phyloP scores from a whole-genome alignment of 2,888 invertebrate genomes.

The Thymelicus sylvestris region DNA sequence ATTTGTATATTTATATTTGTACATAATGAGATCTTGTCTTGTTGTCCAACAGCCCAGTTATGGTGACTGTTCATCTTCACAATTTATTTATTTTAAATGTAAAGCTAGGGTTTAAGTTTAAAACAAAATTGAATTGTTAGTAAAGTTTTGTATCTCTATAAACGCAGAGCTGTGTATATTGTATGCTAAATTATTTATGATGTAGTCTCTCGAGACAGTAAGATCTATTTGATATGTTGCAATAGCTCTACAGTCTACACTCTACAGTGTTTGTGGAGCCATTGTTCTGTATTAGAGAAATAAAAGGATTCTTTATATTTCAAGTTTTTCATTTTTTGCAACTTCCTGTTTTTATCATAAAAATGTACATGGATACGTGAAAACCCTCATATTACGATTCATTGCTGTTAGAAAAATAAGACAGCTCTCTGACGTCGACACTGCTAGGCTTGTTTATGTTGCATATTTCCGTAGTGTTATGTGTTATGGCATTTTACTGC shows the following conservation, averaged over 20 bases:
- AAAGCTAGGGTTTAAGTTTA: slow-evolving; percentile 33
- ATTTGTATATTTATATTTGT: neutral
- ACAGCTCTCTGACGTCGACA: too few species aligned
- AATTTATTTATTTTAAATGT: slow-evolving; percentile 45
- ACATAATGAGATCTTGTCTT: slow-evolving; percentile 44
- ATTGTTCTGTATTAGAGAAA: slow-evolving; percentile 66
- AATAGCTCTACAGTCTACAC: slow-evolving; percentile 59
- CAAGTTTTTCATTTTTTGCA: slow-evolving; percentile 41
- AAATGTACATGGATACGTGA: too few species aligned
- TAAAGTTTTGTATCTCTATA: slow-evolving; percentile 37
- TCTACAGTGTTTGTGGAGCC: slow-evolving; percentile 55
- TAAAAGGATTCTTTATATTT: slow-evolving; percentile 67
- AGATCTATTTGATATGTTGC: slow-evolving; percentile 61
- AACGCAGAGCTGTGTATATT: slow-evolving; percentile 67
- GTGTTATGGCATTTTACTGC: too few species aligned
- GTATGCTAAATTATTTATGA: slow-evolving; percentile 78
- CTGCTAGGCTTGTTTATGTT: too few species aligned
- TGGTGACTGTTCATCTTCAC: slow-evolving; percentile 37
- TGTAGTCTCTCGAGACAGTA: slow-evolving; percentile 61
- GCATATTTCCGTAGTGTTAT: too few species aligned
- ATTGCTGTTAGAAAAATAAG: too few species aligned
- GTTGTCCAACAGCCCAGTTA: slow-evolving; percentile 35
- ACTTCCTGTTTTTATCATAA: too few species aligned
- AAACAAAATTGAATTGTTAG: slow-evolving; percentile 31
- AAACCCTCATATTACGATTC: too few species aligned